A percentile compares a stretch with the other conserved stretches of the same genome.
Evolutionary conservation across 2,113 vertebrate species (phyloP).

Genomic region (Puffinus mauretanicus): DNA sequence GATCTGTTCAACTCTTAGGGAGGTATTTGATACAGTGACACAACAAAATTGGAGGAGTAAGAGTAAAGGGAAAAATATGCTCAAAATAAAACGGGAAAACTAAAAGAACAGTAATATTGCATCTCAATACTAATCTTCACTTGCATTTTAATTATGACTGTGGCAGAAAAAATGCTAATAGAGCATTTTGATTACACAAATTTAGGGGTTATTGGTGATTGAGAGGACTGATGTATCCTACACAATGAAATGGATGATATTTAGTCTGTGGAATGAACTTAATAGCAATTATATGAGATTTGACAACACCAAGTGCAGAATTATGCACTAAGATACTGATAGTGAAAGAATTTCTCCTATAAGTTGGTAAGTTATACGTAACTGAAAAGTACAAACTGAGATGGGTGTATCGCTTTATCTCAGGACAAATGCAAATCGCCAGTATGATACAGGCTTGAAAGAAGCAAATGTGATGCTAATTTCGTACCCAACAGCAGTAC

Average conservation of each 20-base stretch:
- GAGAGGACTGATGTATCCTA: neutral
- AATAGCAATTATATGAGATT: neutral
- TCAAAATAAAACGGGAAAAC: neutral
- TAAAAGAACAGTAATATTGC: neutral
- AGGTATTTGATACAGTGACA: neutral
- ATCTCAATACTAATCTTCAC: neutral
- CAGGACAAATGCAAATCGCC: neutral
- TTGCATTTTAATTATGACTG: neutral
- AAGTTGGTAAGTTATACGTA: neutral
- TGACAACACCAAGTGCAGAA: neutral
- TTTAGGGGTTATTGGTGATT: neutral
- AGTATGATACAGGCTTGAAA: neutral
- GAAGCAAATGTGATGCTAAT: neutral
- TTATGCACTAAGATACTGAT: neutral
- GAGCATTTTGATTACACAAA: neutral
- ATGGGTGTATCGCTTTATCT: neutral
- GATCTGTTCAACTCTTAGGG: neutral
- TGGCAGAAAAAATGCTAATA: neutral
- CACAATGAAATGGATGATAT: neutral
- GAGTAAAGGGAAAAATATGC: neutral
- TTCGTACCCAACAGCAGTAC: neutral
- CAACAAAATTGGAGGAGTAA: neutral
- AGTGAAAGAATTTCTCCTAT: neutral
- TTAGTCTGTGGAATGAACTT: neutral
- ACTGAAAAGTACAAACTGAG: neutral